Conservation (phyloP, 2,797 vertebrate genomes). For the Avahi laniger region DNA sequence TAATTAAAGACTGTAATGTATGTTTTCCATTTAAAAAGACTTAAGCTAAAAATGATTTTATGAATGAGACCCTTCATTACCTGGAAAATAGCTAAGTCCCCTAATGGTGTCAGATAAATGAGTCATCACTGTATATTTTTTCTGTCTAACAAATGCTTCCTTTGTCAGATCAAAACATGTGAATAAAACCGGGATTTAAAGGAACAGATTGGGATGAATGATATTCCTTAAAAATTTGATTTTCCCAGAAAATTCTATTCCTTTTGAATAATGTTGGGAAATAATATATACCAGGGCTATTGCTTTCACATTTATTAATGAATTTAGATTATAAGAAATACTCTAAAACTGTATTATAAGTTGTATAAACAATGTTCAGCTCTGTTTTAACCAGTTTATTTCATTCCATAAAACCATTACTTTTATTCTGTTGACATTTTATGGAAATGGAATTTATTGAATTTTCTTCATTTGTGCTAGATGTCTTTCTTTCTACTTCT, state of each 20-base stretch:
- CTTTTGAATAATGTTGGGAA: neutral
- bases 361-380: neutral
- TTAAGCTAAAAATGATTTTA: neutral
- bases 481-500: neutral
- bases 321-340: neutral
- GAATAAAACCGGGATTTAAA: neutral
- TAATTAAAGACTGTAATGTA: neutral
- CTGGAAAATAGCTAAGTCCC: neutral
- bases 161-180: neutral
- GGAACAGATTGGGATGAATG: neutral
- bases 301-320: neutral
- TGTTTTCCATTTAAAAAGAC: neutral
- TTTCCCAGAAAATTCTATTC: neutral
- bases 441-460: neutral
- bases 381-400: neutral
- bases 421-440: neutral
- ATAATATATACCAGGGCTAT: neutral
- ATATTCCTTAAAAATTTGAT: slow-evolving; percentile 3
- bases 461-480: neutral
- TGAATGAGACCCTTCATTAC: neutral
- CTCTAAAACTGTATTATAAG: neutral
- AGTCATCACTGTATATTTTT: neutral
- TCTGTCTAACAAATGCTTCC: neutral
- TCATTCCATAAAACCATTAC: neutral
- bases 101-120: neutral